A percentile compares a stretch with the other conserved stretches of the same genome.
Evolutionary conservation across 2,113 vertebrate species (phyloP).

Genomic region (Phyllopteryx taeniolatus): DNA sequence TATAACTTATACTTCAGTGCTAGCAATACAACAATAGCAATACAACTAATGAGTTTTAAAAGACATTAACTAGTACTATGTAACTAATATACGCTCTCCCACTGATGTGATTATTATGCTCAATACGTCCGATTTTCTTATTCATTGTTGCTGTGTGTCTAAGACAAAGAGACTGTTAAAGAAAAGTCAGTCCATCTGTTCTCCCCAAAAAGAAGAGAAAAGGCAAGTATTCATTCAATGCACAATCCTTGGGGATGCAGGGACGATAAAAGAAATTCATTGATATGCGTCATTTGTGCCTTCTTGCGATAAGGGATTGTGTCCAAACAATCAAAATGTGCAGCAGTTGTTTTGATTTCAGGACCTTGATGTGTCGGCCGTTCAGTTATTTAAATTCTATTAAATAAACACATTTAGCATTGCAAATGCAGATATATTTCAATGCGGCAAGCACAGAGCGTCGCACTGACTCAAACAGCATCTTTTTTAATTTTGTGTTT

Average conservation of each 20-base stretch:
- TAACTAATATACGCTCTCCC: no score
- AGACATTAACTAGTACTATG: no score
- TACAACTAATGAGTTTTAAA: no score
- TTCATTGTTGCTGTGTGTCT: neutral
- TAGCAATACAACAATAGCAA: no score
- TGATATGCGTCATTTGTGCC: neutral
- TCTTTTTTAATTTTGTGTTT: neutral
- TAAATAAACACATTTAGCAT: neutral
- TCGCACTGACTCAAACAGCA: neutral
- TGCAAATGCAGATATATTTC: neutral
- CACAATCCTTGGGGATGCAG: conserved; percentile 3
- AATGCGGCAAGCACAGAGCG: neutral
- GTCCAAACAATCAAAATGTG: neutral
- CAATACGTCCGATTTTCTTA: no score
- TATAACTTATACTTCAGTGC: no score
- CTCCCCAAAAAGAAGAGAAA: conserved; percentile 1
- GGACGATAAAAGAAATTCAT: conserved; percentile 8
- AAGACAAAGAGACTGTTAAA: neutral
- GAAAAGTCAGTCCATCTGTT: neutral
- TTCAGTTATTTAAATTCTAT: neutral
- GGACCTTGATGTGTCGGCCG: neutral
- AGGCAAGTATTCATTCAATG: neutral
- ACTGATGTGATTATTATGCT: no score
- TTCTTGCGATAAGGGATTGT: conserved; percentile 2
- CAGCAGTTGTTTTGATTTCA: neutral